Conservation (phyloP, 2,888 invertebrate species). For the Xiphydria camelus region DNA sequence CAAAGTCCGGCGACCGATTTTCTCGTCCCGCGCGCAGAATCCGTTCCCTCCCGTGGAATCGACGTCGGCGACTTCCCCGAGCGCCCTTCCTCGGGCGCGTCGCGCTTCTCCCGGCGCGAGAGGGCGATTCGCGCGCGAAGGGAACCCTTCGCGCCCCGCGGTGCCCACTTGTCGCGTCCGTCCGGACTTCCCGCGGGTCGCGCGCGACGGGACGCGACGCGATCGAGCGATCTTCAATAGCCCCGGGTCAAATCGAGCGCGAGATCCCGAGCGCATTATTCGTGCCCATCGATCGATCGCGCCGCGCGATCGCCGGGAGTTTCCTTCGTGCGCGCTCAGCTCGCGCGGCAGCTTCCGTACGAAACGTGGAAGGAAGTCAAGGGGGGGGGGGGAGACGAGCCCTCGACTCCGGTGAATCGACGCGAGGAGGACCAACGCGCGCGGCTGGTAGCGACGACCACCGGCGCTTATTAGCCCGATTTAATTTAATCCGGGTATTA, state of each 20-base stretch:
- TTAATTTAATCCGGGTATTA: conserved; percentile 50
- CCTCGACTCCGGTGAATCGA: background rate
- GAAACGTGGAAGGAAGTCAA: too few species aligned
- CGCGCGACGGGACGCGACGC: conserved; percentile 39
- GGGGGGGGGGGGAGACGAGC: too few species aligned
- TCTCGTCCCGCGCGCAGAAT: too few species aligned
- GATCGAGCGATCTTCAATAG: conserved; percentile 50
- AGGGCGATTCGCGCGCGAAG: conserved; percentile 40
- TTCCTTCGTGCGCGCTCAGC: background rate
- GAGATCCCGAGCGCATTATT: conserved; percentile 47
- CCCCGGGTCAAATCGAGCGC: conserved; percentile 40
- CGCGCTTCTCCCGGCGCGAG: too few species aligned
- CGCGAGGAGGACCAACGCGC: too few species aligned
- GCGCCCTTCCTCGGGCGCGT: too few species aligned
- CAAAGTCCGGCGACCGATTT: too few species aligned
- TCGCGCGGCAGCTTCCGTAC: too few species aligned
- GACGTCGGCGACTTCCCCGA: too few species aligned
- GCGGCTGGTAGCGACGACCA: conserved; percentile 11
- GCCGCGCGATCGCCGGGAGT: conserved; percentile 6
- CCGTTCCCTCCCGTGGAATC: too few species aligned
- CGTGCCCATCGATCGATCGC: conserved; percentile 20
- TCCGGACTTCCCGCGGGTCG: conserved; percentile 45
- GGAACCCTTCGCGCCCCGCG: conserved; percentile 39
- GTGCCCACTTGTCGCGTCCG: conserved; percentile 53
- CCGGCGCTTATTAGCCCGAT: conserved; percentile 43